These are phyloP conservation scores for Macropodus opercularis DNA, from an alignment of 2,797 vertebrate species.

Conservation along the genomic window DNA sequence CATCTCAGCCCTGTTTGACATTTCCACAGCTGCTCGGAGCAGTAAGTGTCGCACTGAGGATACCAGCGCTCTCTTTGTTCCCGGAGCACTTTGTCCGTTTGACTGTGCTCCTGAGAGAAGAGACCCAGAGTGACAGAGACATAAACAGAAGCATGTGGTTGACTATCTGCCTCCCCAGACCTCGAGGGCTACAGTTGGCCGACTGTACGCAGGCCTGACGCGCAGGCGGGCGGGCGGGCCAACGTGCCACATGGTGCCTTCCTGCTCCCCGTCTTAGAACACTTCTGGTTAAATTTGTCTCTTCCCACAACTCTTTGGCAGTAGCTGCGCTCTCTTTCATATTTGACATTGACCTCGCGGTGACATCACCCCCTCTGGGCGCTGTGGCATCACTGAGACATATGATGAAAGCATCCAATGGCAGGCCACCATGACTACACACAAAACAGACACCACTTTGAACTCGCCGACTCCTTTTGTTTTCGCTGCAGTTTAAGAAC, in stretches of 20 bases:
- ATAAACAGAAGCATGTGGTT: constrained; percentile 74
- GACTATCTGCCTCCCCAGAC: constrained; percentile 59
- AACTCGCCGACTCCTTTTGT: constrained; percentile 70
- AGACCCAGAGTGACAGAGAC: constrained; percentile 73
- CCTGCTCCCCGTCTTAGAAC: constrained; percentile 65
- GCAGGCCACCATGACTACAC: constrained; percentile 79
- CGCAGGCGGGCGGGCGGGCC: constrained; percentile 51
- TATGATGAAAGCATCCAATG: constrained; percentile 76
- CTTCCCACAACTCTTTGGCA: constrained; percentile 74
- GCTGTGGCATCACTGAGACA: constrained; percentile 67
- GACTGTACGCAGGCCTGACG: constrained; percentile 56
- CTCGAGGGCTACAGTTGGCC: constrained; percentile 57
- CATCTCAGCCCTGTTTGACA: constrained; percentile 76
- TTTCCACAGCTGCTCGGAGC: constrained; percentile 74
- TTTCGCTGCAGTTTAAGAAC: constrained; percentile 66
- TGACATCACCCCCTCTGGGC: constrained; percentile 77
- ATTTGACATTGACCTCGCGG: constrained; percentile 75
- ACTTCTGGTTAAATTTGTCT: constrained; percentile 74
- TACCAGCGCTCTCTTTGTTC: constrained; percentile 69
- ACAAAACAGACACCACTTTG: constrained; percentile 75
- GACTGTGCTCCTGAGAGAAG: constrained; percentile 52
- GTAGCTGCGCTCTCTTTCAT: constrained; percentile 67
- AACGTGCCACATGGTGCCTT: constrained; percentile 69
- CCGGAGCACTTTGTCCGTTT: constrained; percentile 68
- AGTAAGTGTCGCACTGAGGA: constrained; percentile 60